These are phyloP conservation scores for Lypha dubia DNA, from an alignment of 2,888 invertebrate genomes.

Conservation along the genomic window DNA sequence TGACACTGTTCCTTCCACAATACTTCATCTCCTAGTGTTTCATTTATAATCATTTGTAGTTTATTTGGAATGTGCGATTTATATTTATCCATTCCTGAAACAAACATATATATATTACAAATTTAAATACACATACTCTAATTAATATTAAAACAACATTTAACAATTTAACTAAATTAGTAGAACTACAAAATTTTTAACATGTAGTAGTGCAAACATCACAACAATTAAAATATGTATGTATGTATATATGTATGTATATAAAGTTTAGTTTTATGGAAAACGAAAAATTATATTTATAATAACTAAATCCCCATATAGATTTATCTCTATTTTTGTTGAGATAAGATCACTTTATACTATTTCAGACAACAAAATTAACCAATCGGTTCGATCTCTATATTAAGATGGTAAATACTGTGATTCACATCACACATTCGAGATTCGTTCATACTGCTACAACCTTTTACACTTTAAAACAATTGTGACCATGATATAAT, in stretches of 20 bases:
- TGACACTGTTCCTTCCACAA: conserved; percentile 80
- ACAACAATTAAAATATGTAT: no score
- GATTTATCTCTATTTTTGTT: no score
- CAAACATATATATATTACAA: conserved; percentile 32
- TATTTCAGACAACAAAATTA: no score
- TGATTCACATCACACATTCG: no score
- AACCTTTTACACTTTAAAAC: no score
- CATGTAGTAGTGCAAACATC: neutral
- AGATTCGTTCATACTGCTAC: no score
- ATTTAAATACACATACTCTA: neutral
- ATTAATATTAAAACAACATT: conserved; percentile 3
- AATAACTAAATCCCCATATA: no score
- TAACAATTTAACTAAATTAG: neutral
- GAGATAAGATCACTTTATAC: no score
- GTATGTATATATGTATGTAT: no score
- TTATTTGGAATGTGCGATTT: conserved; percentile 73
- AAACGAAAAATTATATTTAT: neutral
- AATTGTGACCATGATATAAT: no score
- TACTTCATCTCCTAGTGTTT: conserved; percentile 77
- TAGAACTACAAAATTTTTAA: neutral
- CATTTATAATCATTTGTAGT: conserved; percentile 77
- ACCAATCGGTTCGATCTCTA: no score
- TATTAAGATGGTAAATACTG: no score
- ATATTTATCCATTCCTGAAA: conserved; percentile 74
- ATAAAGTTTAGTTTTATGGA: neutral